phyloP scores from a whole-genome alignment of 2,113 vertebrate genomes.

The Natator depressus region DNA sequence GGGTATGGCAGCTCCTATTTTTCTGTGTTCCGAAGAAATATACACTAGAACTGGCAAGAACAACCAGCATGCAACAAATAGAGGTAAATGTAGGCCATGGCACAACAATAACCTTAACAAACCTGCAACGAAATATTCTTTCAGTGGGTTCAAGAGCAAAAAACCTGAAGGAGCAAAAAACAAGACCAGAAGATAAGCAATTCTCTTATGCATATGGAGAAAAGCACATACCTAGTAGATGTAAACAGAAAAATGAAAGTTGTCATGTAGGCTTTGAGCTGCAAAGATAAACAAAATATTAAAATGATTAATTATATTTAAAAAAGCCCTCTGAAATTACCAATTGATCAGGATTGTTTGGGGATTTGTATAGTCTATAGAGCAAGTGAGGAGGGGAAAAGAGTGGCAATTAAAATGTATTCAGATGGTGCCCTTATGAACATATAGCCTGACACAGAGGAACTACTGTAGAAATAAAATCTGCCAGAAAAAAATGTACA shows the following conservation, averaged over 20 bases:
- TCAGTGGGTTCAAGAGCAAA: background rate
- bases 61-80: background rate
- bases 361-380: background rate
- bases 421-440: background rate
- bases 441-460: background rate
- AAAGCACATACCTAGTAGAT: background rate
- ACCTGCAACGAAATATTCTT: background rate
- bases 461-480: background rate
- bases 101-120: background rate
- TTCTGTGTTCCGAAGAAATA: background rate
- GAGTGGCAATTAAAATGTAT: background rate
- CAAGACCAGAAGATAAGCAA: background rate
- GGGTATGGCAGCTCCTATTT: background rate
- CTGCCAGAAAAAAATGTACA: background rate
- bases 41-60: background rate
- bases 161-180: background rate
- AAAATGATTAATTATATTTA: background rate
- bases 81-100: accelerated
- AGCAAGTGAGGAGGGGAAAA: background rate
- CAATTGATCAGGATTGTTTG: background rate
- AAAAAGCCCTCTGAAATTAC: background rate
- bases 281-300: background rate
- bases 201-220: background rate
- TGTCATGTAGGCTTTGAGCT: background rate
- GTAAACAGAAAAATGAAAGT: background rate